phyloP scores from a whole-genome alignment of 2,888 invertebrate species.

The Pecten maximus region DNA sequence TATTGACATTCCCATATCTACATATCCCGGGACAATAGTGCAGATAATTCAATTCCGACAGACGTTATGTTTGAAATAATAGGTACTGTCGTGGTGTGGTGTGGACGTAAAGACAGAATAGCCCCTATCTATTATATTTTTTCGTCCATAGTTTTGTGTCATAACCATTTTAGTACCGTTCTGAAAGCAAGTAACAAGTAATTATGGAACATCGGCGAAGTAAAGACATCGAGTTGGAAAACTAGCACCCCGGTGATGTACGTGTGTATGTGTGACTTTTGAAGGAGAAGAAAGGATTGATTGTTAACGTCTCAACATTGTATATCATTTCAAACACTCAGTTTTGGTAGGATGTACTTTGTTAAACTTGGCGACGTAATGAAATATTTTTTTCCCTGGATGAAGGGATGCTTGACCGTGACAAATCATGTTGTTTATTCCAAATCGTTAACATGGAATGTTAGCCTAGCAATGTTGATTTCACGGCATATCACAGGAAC shows the following conservation, averaged over 20 bases:
- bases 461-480: not conserved
- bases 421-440: no score
- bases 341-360: not conserved
- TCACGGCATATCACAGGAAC: not conserved
- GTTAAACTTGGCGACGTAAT: not conserved
- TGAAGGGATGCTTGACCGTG: no score
- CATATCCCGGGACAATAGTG: not conserved
- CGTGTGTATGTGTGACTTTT: not conserved
- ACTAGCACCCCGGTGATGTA: not conserved
- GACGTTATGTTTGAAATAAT: not conserved
- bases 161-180: not conserved
- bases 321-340: not conserved
- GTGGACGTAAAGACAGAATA: not conserved
- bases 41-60: not conserved
- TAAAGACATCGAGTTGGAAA: not conserved
- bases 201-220: not conserved
- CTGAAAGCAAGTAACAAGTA: not conserved
- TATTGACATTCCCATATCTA: not conserved
- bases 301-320: not conserved
- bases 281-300: not conserved
- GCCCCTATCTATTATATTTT: not conserved
- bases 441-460: not conserved
- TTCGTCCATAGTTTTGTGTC: not conserved
- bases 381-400: not conserved
- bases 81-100: not conserved